phyloP scores from a whole-genome alignment of 2,113 vertebrate species.

The Gasterosteus aculeatus region DNA sequence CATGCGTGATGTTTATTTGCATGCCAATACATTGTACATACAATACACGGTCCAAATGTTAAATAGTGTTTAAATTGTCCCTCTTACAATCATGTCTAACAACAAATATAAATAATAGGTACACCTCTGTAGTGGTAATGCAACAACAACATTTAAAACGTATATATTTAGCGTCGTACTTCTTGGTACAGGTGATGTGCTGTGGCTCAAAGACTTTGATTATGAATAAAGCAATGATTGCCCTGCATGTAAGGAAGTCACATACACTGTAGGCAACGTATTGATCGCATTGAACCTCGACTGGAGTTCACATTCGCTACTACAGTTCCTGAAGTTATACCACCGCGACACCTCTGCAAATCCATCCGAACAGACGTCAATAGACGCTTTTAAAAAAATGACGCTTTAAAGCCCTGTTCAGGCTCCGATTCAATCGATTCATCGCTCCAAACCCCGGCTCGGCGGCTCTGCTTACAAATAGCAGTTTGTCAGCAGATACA shows the following conservation, averaged over 20 bases:
- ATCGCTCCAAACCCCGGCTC: slow-evolving; percentile 3
- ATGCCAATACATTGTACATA: neutral
- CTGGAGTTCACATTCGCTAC: neutral
- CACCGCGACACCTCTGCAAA: neutral
- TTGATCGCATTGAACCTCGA: neutral
- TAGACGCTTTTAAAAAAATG: neutral
- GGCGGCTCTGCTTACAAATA: neutral
- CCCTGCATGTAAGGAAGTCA: neutral
- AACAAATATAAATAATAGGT: neutral
- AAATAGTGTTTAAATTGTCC: neutral
- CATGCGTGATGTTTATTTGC: neutral
- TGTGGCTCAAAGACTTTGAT: neutral
- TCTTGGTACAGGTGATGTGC: neutral
- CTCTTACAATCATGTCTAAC: neutral
- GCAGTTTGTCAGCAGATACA: slow-evolving; percentile 34
- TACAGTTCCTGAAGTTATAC: neutral
- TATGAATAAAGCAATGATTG: neutral
- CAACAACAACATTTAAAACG: neutral
- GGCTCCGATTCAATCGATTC: slow-evolving; percentile 19
- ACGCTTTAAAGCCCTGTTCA: slow-evolving; percentile 13
- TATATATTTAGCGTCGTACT: neutral
- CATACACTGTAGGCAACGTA: neutral
- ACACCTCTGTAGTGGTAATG: neutral
- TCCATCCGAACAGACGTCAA: slow-evolving; percentile 21
- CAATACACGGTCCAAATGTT: neutral